phyloP scores from a whole-genome alignment of 2,888 invertebrate genomes.

The Thera obeliscata region DNA sequence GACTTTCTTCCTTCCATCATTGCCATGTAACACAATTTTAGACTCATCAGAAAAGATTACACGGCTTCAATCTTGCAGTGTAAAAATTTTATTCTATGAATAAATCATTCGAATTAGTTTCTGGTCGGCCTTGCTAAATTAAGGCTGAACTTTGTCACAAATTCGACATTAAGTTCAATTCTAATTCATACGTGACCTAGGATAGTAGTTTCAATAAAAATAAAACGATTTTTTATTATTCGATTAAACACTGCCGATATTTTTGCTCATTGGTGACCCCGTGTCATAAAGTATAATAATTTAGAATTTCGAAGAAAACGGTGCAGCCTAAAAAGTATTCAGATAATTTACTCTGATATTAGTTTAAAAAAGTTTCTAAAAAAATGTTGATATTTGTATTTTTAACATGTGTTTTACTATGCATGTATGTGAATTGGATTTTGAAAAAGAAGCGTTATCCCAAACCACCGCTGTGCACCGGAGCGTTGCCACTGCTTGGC shows the following conservation, averaged over 20 bases:
- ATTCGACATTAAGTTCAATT: background rate
- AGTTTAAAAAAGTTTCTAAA: background rate
- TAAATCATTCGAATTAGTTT: background rate
- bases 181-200: background rate
- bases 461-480: constrained; percentile 26
- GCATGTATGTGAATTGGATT: constrained; percentile 16
- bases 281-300: too few species aligned
- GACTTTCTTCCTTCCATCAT: too few species aligned
- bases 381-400: constrained; percentile 17
- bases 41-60: too few species aligned
- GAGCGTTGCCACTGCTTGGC: constrained; percentile 28
- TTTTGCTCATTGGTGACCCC: too few species aligned
- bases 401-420: constrained; percentile 8
- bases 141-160: background rate
- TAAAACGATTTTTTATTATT: background rate
- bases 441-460: constrained; percentile 16
- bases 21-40: too few species aligned
- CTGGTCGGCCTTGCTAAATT: background rate
- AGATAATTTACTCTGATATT: background rate
- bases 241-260: too few species aligned
- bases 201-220: background rate
- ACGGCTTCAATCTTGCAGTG: too few species aligned
- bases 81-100: background rate
- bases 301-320: too few species aligned
- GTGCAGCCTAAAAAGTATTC: too few species aligned